Evolutionary conservation across 30 jellyfish, hydroid and myxozoan species (phyloP), one percentile per base, ranked within the genome.

Genomic region (Rhopilema esculentum): DNA sequence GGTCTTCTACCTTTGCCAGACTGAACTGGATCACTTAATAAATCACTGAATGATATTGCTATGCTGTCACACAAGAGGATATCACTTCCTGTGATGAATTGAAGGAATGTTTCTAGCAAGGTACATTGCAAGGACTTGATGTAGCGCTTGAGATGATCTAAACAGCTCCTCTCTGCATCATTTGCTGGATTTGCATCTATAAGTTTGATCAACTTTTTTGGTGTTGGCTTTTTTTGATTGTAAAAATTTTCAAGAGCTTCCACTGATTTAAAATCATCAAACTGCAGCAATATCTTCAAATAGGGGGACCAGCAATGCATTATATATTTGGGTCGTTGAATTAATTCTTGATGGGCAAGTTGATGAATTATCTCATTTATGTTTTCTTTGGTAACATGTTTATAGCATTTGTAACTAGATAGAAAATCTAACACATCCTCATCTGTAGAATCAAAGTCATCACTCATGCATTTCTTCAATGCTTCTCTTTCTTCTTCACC

Each of bases 21-120:
- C 65, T 66, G 82, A 64, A 25, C 19, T 49, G 20, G 50, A 22
- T 48, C 65, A 79, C 62, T 31, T 51, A n/a, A n/a, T n/a, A n/a
- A n/a, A n/a, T n/a, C n/a, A n/a, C n/a, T n/a, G n/a, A n/a, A 69
- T 71, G 52, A 67, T 24, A 69, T 63, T 51, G 50, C 75, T 51
- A 76, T 32, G 53, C 72, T 66, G 22, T 82, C 79, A 22, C 26
- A 89, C 79, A 76, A 49, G 79, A 86, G 16, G 62, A 85, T 66
- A 75, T 85, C 89, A 49, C 77, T 65, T 66, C 83, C 95, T 50
- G 95, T 86, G 26, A 89, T 51, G 87, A 86, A 86, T 69, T 69
- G 72, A 69, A 86, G 67, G 49, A 84, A 84, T 81, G 71, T 62
- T 52, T 27, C 75, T 33, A 69, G 79, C 40, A 33, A 63, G 71